Evolutionary conservation across 1,140 invertebrate genomes (phyloP), one percentile per base, ranked within the genome.

Genomic region (Teleopsis dalmanni): DNA sequence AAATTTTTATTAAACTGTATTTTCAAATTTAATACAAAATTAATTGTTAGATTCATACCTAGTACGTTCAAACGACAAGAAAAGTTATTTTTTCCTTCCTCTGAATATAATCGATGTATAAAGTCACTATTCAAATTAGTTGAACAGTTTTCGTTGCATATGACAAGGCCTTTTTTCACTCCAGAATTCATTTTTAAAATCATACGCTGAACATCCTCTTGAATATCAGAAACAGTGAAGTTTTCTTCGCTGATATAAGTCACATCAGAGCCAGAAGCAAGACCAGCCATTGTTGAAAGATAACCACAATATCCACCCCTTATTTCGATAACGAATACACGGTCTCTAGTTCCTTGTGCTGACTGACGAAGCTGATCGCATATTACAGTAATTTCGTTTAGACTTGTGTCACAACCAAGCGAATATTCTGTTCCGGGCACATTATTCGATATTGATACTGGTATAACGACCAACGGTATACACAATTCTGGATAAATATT

Each of bases 251-350:
- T 95, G 54, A 98, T 98, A 65, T 98, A 98, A 0, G 95, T 95
- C 35, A 93, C 93, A 75, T 98, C 95, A 8, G 95, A 91, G 36
- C 95, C 95, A 44, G 91, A 91, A 2, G 94, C 94, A 31, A 98
- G 62, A 50, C 83, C 95, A 59, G 91, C 87, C 36, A 96, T 73
- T 3, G 93, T 97, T 36, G 95, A 92, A 52, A 98, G 76, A 75
- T 97, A 98, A 26, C 95, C 95, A 73, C 94, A 98, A 72, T 85
- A 95, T 3, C 94, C 94, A 33, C 94, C 94, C 94, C 98, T 98
- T 1, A 93, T 97, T 77, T 98, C 95, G 54, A 98, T 88, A 21
- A 98, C 83, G 72, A 98, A 98, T 3, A 91, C 89, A 54, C 90
- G 78, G 13, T 89, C 79, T 66, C 92, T 93, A 0, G 89, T 93